Conservation (phyloP, 2,113 vertebrate genomes). For the Fregetta grallaria region DNA sequence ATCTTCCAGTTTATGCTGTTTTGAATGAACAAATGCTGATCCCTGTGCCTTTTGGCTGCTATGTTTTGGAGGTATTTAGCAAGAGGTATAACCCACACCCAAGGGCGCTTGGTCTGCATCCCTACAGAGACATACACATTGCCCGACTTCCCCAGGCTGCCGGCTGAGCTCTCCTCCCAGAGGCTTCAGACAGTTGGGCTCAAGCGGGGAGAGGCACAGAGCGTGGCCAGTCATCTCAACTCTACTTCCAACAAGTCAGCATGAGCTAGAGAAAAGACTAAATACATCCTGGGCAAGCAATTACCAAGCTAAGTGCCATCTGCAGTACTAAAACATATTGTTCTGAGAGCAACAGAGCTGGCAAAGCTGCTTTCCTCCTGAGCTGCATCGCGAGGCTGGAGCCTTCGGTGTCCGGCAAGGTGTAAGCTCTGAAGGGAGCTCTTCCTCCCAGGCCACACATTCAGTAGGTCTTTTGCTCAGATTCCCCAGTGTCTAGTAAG, state of each 20-base stretch:
- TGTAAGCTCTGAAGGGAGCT: neutral
- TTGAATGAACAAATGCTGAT: rapidly evolving
- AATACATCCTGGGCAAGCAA: conserved; percentile 15
- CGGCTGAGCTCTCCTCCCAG: neutral
- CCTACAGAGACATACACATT: neutral
- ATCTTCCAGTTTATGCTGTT: neutral
- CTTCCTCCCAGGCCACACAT: neutral
- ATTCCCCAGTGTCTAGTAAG: neutral
- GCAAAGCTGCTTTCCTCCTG: neutral
- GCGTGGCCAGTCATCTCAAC: neutral
- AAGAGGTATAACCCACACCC: neutral
- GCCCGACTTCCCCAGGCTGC: neutral
- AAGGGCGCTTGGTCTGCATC: neutral
- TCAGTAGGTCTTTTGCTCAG: neutral
- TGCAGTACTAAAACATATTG: neutral
- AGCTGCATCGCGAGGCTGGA: neutral
- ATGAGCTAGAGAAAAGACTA: neutral
- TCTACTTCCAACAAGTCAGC: conserved; percentile 29
- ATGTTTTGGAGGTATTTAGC: neutral
- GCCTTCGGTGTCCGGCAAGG: neutral
- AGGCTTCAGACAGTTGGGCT: neutral
- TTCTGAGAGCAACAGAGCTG: neutral
- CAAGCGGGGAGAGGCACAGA: neutral
- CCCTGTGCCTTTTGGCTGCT: neutral
- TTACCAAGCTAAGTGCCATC: conserved; percentile 45